Base-by-base conservation (phyloP, 2,113 vertebrate genomes). In the Ranitomeya variabilis region DNA sequence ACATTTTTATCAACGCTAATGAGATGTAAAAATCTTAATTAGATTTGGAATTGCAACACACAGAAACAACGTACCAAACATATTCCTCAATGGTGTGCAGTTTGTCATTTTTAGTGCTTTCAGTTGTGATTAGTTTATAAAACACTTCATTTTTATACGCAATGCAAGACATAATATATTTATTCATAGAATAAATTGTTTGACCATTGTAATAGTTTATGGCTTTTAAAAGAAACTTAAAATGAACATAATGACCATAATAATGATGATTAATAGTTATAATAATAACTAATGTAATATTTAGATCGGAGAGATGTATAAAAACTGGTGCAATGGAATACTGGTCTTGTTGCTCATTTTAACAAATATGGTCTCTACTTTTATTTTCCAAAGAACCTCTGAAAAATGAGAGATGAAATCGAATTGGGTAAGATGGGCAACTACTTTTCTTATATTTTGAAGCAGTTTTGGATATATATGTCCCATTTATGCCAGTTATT, bases 1-100 rank as follows among this genome's bases (percentile, higher is more conserved):
- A 67, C 37, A 83, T 83, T 83, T 83, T 83, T 69, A 83, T 83
- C 81, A 83, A 23, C 64, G 21, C 81, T 83, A 83, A 83, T 83
- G 81, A 69, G 81, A 83, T 83, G 62, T 83, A 83, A 83, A 83
- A 66, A 67, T 67, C 59, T 83, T 83, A 83, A 83, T 83, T 83
- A 69, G 81, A 83, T 83, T 83, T 69, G 7, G 62, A 83, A 69
- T 52, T 83, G 81, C 12, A 83, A 83, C 37, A 64, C 31, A 69
- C 81, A 83, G 64, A 54, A 52, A 83, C 62, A 83, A 69, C 31
- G 64, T 69, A 51, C 19, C 62, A 83, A 51, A 83, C 54, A 67
- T 83, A 83, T 83, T 67, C 66, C 13, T 69, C 45, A 83, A 83
- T 23, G 19, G 3, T 69, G 80, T 52, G 62, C 6, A 54, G 19